Conservation (phyloP, 2,113 vertebrate species). For the Clarias magur region DNA sequence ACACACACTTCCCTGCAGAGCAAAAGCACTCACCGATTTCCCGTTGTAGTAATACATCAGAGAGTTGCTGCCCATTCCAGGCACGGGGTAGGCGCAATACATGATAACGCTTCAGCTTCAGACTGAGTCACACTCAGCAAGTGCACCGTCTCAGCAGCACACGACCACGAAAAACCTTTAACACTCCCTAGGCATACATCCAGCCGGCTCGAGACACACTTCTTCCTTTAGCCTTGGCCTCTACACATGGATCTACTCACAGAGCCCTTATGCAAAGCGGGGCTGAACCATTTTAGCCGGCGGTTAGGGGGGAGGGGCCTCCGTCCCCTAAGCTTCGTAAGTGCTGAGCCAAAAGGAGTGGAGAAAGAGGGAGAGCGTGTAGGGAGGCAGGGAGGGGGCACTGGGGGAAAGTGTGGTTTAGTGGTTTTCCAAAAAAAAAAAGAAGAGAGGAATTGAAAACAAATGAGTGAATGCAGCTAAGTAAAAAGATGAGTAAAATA, state of each 20-base stretch:
- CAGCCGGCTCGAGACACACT: constrained; percentile 78
- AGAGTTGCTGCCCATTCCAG: constrained; percentile 94
- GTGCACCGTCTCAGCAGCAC: constrained; percentile 54
- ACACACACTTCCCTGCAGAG: constrained; percentile 46
- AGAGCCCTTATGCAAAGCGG: constrained; percentile 96
- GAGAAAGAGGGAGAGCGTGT: constrained; percentile 52
- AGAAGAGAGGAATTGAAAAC: constrained; percentile 70
- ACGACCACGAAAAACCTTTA: constrained; percentile 51
- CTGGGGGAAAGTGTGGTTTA: background rate
- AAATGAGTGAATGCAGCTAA: constrained; percentile 69
- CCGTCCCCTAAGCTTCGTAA: constrained; percentile 68
- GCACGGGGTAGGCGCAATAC: constrained; percentile 96
- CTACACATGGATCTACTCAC: constrained; percentile 89
- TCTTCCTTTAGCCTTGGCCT: constrained; percentile 81
- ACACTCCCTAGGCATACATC: constrained; percentile 80
- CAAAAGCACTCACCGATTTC: constrained; percentile 87
- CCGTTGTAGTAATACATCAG: constrained; percentile 99
- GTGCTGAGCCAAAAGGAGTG: constrained; percentile 72
- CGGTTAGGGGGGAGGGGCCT: constrained; percentile 65
- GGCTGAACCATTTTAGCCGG: constrained; percentile 81
- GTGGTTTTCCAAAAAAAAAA: constrained; percentile 53
- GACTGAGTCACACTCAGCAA: constrained; percentile 62
- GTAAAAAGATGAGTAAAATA: constrained; percentile 54
- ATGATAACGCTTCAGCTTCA: constrained; percentile 72
- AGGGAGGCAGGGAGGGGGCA: background rate